phyloP scores from a whole-genome alignment of 1,140 invertebrate genomes.

The Drosophila lowei region DNA sequence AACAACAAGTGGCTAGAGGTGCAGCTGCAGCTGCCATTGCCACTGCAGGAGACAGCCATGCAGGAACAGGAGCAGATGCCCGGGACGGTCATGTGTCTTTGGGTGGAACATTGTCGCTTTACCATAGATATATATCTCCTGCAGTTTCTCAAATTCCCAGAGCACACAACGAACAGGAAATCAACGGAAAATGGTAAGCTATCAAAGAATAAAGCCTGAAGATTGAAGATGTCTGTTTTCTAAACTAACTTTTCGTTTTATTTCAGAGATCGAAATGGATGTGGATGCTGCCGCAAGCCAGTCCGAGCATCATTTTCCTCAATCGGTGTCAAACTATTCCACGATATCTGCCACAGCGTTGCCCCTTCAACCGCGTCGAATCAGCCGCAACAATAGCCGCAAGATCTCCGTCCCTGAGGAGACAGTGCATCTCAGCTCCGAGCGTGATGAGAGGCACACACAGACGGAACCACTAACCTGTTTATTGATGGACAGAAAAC shows the following conservation, averaged over 20 bases:
- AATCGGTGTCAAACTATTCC: conserved; percentile 49
- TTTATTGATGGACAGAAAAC: not conserved
- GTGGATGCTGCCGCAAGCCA: conserved; percentile 23
- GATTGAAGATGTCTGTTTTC: not conserved
- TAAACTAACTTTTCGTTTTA: not conserved
- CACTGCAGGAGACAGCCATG: conserved; percentile 5
- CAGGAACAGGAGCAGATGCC: conserved; percentile 1
- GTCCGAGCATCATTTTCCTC: conserved; percentile 24
- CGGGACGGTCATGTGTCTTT: conserved; percentile 54
- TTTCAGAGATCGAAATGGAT: conserved; percentile 27
- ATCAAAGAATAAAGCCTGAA: not conserved
- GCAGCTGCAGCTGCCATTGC: conserved; percentile 54
- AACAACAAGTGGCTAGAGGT: conserved; percentile 70
- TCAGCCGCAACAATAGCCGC: conserved; percentile 37
- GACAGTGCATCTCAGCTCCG: conserved; percentile 75
- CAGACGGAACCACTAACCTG: conserved; percentile 30
- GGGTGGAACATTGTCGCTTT: conserved; percentile 65
- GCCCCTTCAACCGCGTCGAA: conserved; percentile 37
- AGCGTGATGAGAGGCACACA: conserved; percentile 67
- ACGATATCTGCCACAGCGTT: conserved; percentile 25
- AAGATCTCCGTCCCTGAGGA: conserved; percentile 70
- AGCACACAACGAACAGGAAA: conserved; percentile 3
- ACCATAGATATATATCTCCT: conserved; percentile 59
- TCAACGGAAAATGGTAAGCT: conserved; percentile 39
- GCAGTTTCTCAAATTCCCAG: conserved; percentile 63